A percentile compares a stretch with the other conserved stretches of the same genome.
Conservation (phyloP, 2,797 vertebrate species). For the Tokudaia tokunoshimensis region DNA sequence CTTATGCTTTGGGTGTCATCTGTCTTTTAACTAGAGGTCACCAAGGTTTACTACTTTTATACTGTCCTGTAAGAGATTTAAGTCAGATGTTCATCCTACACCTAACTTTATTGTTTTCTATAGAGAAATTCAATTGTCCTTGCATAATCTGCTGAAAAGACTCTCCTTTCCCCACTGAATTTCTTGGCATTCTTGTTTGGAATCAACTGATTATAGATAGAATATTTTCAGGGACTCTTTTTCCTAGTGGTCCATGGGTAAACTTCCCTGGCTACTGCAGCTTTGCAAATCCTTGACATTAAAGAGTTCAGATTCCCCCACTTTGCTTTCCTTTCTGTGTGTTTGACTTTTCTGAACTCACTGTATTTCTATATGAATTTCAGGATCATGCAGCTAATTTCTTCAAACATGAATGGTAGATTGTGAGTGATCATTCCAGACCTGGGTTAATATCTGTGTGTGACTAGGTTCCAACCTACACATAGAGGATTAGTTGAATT, state of each 20-base stretch:
- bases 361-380: constrained; percentile 2
- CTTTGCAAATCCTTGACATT: neutral
- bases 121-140: neutral
- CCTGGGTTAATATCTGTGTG: neutral
- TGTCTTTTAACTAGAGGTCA: neutral
- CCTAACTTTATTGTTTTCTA: neutral
- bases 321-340: neutral
- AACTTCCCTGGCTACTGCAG: neutral
- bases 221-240: neutral
- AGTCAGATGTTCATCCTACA: neutral
- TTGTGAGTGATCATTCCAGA: neutral
- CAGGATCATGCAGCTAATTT: neutral
- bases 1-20: neutral
- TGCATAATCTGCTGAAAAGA: neutral
- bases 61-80: neutral
- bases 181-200: neutral
- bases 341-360: neutral
- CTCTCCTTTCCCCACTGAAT: neutral
- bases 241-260: neutral
- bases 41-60: neutral
- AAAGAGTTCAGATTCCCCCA: neutral
- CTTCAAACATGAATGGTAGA: neutral
- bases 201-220: neutral
- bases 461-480: neutral
- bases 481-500: neutral